phyloP scores from a whole-genome alignment of 1,140 invertebrate species.

The Drosophila sturtevanti region DNA sequence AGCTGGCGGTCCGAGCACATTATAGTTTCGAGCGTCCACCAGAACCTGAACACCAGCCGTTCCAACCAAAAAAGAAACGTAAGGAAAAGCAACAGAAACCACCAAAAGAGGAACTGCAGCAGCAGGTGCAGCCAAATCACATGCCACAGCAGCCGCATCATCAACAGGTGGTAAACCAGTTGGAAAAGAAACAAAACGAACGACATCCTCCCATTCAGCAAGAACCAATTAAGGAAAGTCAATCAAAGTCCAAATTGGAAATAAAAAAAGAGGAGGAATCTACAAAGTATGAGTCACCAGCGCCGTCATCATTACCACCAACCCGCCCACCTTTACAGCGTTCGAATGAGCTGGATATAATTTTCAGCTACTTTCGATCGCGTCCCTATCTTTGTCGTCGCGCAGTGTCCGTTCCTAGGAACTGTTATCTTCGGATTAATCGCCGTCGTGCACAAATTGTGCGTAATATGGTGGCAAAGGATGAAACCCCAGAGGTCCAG shows the following conservation, averaged over 20 bases:
- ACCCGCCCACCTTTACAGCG: slow-evolving; percentile 1
- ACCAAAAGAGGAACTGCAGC: background rate
- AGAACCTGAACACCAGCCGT: slow-evolving; percentile 30
- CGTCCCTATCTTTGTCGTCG: slow-evolving; percentile 47
- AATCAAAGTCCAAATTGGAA: background rate
- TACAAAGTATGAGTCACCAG: background rate
- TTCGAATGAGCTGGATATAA: slow-evolving; percentile 42
- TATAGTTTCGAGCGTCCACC: slow-evolving; percentile 68
- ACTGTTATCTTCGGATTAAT: slow-evolving; percentile 56
- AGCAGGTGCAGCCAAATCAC: background rate
- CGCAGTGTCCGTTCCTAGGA: slow-evolving; percentile 52
- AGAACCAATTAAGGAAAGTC: background rate
- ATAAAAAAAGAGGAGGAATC: background rate
- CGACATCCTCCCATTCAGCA: too few relatives aligned
- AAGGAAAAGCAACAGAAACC: slow-evolving; percentile 35
- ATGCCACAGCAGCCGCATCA: too few relatives aligned
- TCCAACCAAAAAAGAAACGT: slow-evolving; percentile 38
- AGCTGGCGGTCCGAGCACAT: slow-evolving; percentile 53
- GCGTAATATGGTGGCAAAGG: background rate
- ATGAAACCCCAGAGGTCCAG: slow-evolving; percentile 30
- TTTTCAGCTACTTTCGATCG: slow-evolving; percentile 46
- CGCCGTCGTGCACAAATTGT: slow-evolving; percentile 27
- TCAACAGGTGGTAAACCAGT: too few relatives aligned
- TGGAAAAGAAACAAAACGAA: background rate
- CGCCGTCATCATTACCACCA: background rate